Evolutionary conservation across 2,113 vertebrate genomes (phyloP), one percentile per base, ranked within the genome.

Genomic region (Chascanopsetta lugubris): DNA sequence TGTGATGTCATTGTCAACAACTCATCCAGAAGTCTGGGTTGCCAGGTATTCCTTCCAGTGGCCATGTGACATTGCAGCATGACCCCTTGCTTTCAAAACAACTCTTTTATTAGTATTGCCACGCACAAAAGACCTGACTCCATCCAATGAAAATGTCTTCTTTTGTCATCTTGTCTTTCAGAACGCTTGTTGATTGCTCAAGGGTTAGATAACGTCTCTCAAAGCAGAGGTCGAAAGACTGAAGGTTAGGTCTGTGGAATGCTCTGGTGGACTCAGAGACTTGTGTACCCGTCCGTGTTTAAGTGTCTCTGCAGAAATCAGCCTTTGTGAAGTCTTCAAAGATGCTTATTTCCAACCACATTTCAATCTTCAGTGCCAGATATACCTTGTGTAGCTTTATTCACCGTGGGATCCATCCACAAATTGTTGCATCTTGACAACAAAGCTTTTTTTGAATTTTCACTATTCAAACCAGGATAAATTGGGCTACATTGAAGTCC

Each of bases 241-340:
- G 42, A 13, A 26, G 32, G 10, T 34, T 9, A 34, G 32, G 10
- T 34, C 32, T 13, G 6, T 2, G 46, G 40, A 55, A 27, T 18
- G 57, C 25, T 30, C 24, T 24, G 24, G n/a, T 0, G 13, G 47
- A 24, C 29, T 45, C 3, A 0, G 17, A 22, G 26, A 53, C 30
- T 22, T 51, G 18, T 55, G 36, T 2, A 68, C 9, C 17, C 18
- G 40, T 62, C 60, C 64, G 17, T n/a, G 15, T 38, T 26, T 21
- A 25, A 12, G 36, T 4, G n/a, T 65, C 6, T 57, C 29, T 17
- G 20, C 43, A 46, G 0, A n/a, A n/a, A n/a, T n/a, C 25, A 15
- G 1, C 57, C 49, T 15, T 25, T 57, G 10, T 68, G 29, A 38
- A 7, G 34, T 63, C 30, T 60, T 36, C 68, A 68, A 63, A 20